Base-by-base conservation (phyloP, 2,797 vertebrate genomes). In the Sylvilagus floridanus region DNA sequence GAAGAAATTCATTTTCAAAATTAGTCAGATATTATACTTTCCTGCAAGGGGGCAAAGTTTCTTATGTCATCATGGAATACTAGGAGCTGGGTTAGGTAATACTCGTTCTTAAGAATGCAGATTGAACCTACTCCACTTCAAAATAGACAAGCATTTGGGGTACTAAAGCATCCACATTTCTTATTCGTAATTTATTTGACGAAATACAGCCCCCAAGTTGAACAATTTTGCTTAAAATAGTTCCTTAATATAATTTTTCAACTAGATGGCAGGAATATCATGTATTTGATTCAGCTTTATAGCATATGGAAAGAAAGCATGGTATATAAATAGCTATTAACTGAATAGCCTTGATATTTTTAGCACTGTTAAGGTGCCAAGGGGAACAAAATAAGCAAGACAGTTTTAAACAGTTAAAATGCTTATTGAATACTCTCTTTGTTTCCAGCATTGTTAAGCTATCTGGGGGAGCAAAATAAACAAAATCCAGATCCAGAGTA, bases 1-100 rank as follows among this genome's bases (percentile, higher is more conserved):
- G 84, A 97, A 94, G 63, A 97, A 95, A 96, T 66, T 32, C 75
- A 69, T 95, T 97, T 95, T 92, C n/a, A 86, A 93, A 97, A 95
- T 95, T 95, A 50, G 1, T 37, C 21, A 35, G 54, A 26, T 0
- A 90, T 84, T 83, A 96, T 81, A 94, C 89, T 32, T 86, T 93
- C 22, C 84, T 72, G 68, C 26, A 93, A 96, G 95, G 95, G 81
- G 77, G 75, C 54, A 79, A 73, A 69, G 7, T 72, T 19, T 54
- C 30, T 47, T 21, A 65, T 65, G 73, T 96, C 72, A 78, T 88
- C 54, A 77, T 95, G 52, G 66, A 96, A 65, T 85, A 86, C 90
- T 82, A 81, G 60, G 96, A 96, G 79, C 90, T 71, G 11, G 84
- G 11, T 26, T 42, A 91, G n/a, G 1, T 11, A 66, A 92, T 68